phyloP scores from a whole-genome alignment of 1,140 invertebrate genomes.

The Drosophila lini region DNA sequence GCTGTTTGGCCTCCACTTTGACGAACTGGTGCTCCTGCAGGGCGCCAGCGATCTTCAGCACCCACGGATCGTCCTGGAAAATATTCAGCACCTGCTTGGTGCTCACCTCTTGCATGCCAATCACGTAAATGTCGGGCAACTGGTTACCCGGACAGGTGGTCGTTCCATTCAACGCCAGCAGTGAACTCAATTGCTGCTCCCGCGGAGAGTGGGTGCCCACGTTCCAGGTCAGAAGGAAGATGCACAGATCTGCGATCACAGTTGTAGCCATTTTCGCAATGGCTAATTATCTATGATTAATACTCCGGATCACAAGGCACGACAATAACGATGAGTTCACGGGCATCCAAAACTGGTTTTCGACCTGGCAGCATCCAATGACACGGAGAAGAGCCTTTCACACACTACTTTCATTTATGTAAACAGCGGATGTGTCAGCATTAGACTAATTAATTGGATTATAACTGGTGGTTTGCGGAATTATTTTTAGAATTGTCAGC shows the following conservation, averaged over 20 bases:
- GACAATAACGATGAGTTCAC: conserved; percentile 30
- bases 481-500: conserved; percentile 44
- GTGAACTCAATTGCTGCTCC: conserved; percentile 87
- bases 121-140: conserved; percentile 92
- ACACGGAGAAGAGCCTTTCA: background rate
- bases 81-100: conserved; percentile 90
- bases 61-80: conserved; percentile 94
- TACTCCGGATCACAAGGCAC: conserved; percentile 27
- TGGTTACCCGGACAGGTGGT: conserved; percentile 85
- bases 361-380: conserved; percentile 11
- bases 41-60: conserved; percentile 87
- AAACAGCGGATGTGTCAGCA: background rate
- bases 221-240: conserved; percentile 94
- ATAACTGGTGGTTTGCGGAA: conserved; percentile 5
- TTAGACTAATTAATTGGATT: conserved; percentile 34
- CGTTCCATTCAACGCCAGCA: conserved; percentile 88
- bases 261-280: conserved; percentile 48
- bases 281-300: conserved; percentile 62
- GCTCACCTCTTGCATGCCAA: conserved; percentile 95
- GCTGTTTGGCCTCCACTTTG: conserved; percentile 90
- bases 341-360: conserved; percentile 47
- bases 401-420: conserved; percentile 16
- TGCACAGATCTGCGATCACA: conserved; percentile 84
- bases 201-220: conserved; percentile 90
- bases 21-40: conserved; percentile 88